phyloP scores from a whole-genome alignment of 2,797 vertebrate genomes.

The Sorex maritimensis region DNA sequence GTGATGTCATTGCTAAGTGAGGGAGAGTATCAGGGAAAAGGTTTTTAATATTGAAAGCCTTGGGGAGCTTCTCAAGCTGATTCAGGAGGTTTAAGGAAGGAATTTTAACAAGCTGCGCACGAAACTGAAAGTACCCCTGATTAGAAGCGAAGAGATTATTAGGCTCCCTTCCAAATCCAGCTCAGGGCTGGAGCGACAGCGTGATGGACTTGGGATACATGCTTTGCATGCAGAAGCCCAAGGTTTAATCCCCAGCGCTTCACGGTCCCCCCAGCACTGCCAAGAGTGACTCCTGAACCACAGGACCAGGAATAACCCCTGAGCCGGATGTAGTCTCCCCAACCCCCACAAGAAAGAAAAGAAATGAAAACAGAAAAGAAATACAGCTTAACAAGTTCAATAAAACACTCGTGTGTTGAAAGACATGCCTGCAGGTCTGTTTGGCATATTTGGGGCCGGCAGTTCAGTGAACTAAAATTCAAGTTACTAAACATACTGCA shows the following conservation, averaged over 20 bases:
- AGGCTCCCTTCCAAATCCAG: constrained; percentile 39
- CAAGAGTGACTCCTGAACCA: too few relatives aligned
- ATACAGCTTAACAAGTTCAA: neutral
- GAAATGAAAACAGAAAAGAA: too few relatives aligned
- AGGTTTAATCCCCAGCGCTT: too few relatives aligned
- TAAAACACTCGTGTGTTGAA: neutral
- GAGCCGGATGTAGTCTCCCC: too few relatives aligned
- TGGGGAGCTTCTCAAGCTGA: neutral
- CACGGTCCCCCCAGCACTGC: too few relatives aligned
- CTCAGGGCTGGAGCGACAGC: neutral
- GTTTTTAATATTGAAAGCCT: neutral
- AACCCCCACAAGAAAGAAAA: too few relatives aligned
- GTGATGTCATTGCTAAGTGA: neutral
- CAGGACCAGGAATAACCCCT: too few relatives aligned
- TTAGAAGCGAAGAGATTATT: constrained; percentile 42
- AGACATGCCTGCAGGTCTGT: neutral
- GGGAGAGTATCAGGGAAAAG: neutral
- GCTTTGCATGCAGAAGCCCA: too few relatives aligned
- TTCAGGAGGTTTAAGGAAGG: neutral
- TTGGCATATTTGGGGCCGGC: neutral
- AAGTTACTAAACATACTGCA: too few relatives aligned
- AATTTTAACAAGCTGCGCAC: neutral
- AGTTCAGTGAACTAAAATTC: constrained; percentile 1
- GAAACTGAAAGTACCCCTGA: constrained; percentile 14
- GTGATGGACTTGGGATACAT: too few relatives aligned